Conservation (phyloP, 2,888 invertebrate genomes). For the Dasysyrphus albostriatus region DNA sequence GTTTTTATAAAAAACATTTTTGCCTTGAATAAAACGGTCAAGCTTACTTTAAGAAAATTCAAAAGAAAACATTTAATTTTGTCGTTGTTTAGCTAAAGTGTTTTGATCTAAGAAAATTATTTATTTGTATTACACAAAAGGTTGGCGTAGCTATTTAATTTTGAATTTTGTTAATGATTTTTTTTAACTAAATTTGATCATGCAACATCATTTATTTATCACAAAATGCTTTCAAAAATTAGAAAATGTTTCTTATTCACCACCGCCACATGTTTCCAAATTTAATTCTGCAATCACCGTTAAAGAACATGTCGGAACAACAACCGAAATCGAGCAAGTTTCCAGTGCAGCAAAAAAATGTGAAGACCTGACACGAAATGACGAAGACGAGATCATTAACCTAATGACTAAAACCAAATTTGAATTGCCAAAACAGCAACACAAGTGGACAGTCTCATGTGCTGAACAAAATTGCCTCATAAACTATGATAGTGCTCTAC, state of each 20-base stretch:
- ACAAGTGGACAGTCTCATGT: slow-evolving; percentile 2
- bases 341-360: slow-evolving; percentile 53
- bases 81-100: too few species aligned
- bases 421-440: slow-evolving; percentile 1
- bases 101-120: too few species aligned
- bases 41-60: too few species aligned
- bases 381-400: slow-evolving; percentile 77
- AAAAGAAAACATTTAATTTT: too few species aligned
- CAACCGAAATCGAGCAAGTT: slow-evolving; percentile 30
- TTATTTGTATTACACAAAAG: too few species aligned
- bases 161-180: slow-evolving; percentile 11
- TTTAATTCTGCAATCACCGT: slow-evolving; percentile 11
- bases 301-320: slow-evolving; percentile 21
- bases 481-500: slow-evolving; percentile 76
- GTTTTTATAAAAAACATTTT: too few species aligned
- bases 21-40: too few species aligned
- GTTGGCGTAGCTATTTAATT: neutral
- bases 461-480: slow-evolving; percentile 68
- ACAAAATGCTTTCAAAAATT: neutral
- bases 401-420: slow-evolving; percentile 71
- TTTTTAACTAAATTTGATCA: neutral
- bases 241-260: slow-evolving; percentile 11
- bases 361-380: slow-evolving; percentile 65
- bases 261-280: slow-evolving; percentile 46
- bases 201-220: neutral